Evolutionary conservation across 2,888 invertebrate species (phyloP).

Genomic region (Pristionchus arcanus): DNA sequence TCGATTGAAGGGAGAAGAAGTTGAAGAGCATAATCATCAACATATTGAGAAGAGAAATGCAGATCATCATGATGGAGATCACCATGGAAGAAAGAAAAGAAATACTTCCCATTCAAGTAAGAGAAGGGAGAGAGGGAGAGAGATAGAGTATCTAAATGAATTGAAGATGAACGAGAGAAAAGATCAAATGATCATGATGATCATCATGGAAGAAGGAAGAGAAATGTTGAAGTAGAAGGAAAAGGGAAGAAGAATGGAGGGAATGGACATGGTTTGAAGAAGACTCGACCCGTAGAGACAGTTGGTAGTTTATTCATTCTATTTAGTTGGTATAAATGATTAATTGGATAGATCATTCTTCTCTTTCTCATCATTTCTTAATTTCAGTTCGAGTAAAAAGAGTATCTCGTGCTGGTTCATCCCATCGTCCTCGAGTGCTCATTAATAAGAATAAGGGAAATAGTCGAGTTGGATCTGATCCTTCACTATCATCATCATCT

Average conservation of each 20-base stretch:
- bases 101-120: constrained; percentile 27
- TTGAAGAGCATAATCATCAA: neutral
- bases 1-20: constrained; percentile 43
- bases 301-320: constrained; percentile 51
- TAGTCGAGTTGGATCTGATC: constrained; percentile 63
- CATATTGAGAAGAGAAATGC: constrained; percentile 42
- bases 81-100: constrained; percentile 29
- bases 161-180: constrained; percentile 23
- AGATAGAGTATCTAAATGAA: neutral
- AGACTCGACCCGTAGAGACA: constrained; percentile 47
- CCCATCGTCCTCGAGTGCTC: constrained; percentile 65
- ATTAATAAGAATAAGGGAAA: constrained; percentile 68
- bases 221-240: constrained; percentile 20
- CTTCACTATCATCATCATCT: neutral
- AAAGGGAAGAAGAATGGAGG: constrained; percentile 41
- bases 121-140: neutral
- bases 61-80: constrained; percentile 47
- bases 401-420: constrained; percentile 67
- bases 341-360: neutral
- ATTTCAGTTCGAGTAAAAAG: constrained; percentile 65
- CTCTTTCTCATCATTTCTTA: neutral
- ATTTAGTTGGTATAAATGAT: neutral
- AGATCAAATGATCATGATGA: neutral
- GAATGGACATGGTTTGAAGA: constrained; percentile 20
- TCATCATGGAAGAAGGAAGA: constrained; percentile 29